Conservation (phyloP, 2,888 invertebrate species). For the Diaphora mendica region DNA sequence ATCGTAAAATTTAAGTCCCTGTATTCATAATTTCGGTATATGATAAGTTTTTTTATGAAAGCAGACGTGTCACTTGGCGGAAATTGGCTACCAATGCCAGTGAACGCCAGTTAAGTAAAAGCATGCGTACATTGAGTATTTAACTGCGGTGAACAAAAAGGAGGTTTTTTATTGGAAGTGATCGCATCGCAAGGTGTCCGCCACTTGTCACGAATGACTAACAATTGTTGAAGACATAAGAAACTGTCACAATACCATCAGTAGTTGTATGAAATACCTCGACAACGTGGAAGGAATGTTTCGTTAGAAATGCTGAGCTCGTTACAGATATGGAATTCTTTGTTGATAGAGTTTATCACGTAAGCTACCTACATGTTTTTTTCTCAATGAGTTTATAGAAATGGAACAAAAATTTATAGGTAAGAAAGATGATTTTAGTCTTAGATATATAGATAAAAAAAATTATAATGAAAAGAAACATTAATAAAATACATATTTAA, state of each 20-base stretch:
- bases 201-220: constrained; percentile 66
- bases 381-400: neutral
- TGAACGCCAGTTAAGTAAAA: constrained; percentile 50
- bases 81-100: too few species aligned
- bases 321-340: constrained; percentile 25
- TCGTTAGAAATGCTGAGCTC: constrained; percentile 58
- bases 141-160: constrained; percentile 67
- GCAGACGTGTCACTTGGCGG: too few species aligned
- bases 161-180: constrained; percentile 55
- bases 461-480: too few species aligned
- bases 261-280: constrained; percentile 55
- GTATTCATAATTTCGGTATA: neutral
- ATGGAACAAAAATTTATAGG: neutral
- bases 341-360: neutral
- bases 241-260: constrained; percentile 55
- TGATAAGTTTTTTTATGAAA: too few species aligned
- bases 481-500: too few species aligned
- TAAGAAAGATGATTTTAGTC: too few species aligned
- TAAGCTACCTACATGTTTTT: neutral
- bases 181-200: constrained; percentile 64
- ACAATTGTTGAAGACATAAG: constrained; percentile 58
- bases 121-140: constrained; percentile 66
- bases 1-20: neutral
- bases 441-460: neutral
- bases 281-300: constrained; percentile 45